Evolutionary conservation across 2,797 vertebrate genomes (phyloP), one percentile per base, ranked within the genome.

Genomic region (Neosilurus hyrtlii): DNA sequence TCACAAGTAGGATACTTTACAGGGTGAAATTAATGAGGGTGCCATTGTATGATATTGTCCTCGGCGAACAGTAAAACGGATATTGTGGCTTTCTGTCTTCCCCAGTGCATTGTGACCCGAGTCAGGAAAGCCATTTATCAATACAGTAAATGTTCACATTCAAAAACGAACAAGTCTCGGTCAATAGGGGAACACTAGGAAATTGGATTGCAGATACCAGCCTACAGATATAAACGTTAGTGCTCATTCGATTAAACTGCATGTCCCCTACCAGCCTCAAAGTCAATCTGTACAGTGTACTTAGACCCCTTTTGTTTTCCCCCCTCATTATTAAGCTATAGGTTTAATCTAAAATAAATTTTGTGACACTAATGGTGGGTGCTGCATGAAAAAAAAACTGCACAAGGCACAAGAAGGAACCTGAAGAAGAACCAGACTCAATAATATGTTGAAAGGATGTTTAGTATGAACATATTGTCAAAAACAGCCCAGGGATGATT

Each of bases 11-110:
- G 86, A 66, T 84, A 67, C 85, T 83, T 78, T 75, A 85, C 76
- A 87, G 84, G 85, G 88, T 88, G 88, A 90, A 72, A 80, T 89
- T 90, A 91, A 92, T 90, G 89, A 92, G 85, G 24, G 87, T 73
- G 87, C 72, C 80, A 83, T 86, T 87, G 79, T 87, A 54, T 49
- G 84, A 86, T 88, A 88, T 77, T 86, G 87, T 88, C 86, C 87
- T 86, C 84, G 84, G 83, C 82, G 35, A 88, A 86, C 80, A 77
- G 70, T 72, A 56, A 71, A 72, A 77, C 78, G 81, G 85, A 87
- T 86, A 86, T 86, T 83, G 83, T 79, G 61, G 82, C 79, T 82
- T 37, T 86, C 51, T 83, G 72, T 61, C 37, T 30, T 83, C 73
- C 65, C 80, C 76, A 35, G 80, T 71, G 78, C 85, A 78, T 77